These are phyloP conservation scores for Trichacis sp. DNA, from an alignment of 2,888 invertebrate genomes.

Conservation along the genomic window DNA sequence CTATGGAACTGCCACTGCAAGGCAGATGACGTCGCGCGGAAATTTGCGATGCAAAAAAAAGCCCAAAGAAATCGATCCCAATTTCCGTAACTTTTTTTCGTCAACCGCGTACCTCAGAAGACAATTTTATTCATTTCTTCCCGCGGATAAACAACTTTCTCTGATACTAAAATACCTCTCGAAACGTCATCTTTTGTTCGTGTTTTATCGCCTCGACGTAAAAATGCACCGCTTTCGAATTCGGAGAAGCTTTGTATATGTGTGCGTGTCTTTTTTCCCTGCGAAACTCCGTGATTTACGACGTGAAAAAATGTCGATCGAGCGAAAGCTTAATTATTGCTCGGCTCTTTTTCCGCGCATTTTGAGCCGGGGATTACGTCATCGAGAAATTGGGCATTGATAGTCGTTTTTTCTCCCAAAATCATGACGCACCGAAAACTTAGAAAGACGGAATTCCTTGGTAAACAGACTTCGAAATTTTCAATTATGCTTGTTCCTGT, in stretches of 20 bases:
- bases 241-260: neutral
- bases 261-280: neutral
- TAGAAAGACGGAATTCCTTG: too few species aligned
- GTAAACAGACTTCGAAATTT: too few species aligned
- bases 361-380: neutral
- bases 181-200: conserved; percentile 1
- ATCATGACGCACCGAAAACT: too few species aligned
- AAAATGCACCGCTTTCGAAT: conserved; percentile 1
- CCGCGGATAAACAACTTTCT: conserved; percentile 1
- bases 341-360: neutral
- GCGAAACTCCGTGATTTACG: conserved; percentile 5
- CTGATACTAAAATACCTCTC: neutral
- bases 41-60: too few species aligned
- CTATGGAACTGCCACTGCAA: neutral
- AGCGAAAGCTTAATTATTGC: neutral
- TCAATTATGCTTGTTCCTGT: too few species aligned
- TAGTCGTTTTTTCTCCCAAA: too few species aligned
- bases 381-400: neutral
- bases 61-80: too few species aligned
- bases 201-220: neutral
- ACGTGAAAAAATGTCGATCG: conserved; percentile 4
- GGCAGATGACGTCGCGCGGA: too few species aligned
- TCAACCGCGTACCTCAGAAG: too few species aligned
- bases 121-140: neutral
- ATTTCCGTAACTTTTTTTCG: too few species aligned